These are phyloP conservation scores for Tortrix viridana DNA, from an alignment of 2,888 invertebrate genomes.

Conservation along the genomic window DNA sequence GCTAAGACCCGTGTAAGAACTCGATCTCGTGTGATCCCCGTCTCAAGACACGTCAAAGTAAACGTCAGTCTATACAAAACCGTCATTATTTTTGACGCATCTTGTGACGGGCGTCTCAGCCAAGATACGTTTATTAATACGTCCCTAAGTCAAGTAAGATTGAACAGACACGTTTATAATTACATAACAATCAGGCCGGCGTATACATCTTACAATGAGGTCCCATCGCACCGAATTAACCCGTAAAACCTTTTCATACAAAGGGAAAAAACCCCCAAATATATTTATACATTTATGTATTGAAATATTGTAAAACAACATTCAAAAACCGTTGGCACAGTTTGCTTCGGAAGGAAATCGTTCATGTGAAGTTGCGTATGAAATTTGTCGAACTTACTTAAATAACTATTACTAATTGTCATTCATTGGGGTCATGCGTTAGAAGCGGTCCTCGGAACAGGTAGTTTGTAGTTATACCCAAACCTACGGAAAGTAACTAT, in stretches of 20 bases:
- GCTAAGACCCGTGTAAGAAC: no score
- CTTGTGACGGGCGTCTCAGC: no score
- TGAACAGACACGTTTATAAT: no score
- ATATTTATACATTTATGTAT: conserved; percentile 18
- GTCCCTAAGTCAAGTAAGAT: no score
- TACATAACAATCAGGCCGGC: conserved; percentile 16
- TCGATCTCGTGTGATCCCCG: no score
- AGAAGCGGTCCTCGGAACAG: no score
- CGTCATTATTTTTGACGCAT: no score
- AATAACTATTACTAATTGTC: conserved; percentile 2
- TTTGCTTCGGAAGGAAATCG: conserved; percentile 11
- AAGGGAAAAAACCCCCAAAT: conserved; percentile 36
- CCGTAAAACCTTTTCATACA: conserved; percentile 11
- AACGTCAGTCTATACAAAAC: no score
- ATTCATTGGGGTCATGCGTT: conserved; percentile 4
- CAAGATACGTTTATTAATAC: no score
- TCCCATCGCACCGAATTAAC: conserved; percentile 33
- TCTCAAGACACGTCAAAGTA: no score
- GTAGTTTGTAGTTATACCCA: no score
- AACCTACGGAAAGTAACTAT: no score
- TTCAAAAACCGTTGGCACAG: conserved; percentile 35
- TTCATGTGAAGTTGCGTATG: neutral
- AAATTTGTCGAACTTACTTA: conserved; percentile 3
- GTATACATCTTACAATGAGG: conserved; percentile 34
- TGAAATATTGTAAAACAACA: conserved; percentile 13